Conservation (phyloP, 2,888 invertebrate species). For the Venustoraphidia nigricollis region DNA sequence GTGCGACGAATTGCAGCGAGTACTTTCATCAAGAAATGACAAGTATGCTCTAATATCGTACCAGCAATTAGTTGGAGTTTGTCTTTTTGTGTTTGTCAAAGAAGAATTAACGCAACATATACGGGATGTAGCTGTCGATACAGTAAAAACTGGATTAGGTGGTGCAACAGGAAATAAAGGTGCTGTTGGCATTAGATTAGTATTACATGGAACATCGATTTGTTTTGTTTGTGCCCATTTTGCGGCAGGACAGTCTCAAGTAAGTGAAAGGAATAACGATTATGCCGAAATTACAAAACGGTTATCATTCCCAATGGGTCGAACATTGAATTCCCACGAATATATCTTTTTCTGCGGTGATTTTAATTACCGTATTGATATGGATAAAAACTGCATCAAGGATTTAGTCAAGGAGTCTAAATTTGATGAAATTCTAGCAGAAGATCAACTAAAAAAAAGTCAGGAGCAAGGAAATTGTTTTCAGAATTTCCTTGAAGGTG, state of each 20-base stretch:
- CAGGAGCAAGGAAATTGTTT: constrained; percentile 74
- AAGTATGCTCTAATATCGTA: constrained; percentile 83
- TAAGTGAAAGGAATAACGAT: constrained; percentile 88
- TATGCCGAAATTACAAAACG: constrained; percentile 90
- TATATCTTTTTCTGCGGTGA: constrained; percentile 99
- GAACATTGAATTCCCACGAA: constrained; percentile 87
- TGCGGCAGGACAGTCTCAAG: constrained; percentile 96
- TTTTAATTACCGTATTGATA: constrained; percentile 95
- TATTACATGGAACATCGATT: constrained; percentile 81
- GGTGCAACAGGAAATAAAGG: constrained; percentile 98
- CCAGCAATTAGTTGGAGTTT: constrained; percentile 94
- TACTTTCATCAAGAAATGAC: constrained; percentile 65
- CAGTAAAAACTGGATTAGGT: constrained; percentile 95
- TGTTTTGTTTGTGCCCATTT: constrained; percentile 99
- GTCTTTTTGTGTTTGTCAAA: constrained; percentile 85
- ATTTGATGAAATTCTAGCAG: constrained; percentile 56
- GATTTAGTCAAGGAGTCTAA: constrained; percentile 63
- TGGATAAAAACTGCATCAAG: constrained; percentile 88
- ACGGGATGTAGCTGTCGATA: constrained; percentile 85
- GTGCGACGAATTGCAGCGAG: constrained; percentile 90
- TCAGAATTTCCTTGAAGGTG: constrained; percentile 84
- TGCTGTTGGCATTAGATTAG: constrained; percentile 82
- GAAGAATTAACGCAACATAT: constrained; percentile 79
- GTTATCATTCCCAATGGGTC: constrained; percentile 75
- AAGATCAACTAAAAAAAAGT: constrained; percentile 66